A percentile compares a stretch with the other conserved stretches of the same genome.
Evolutionary conservation across 35 echinoderm and acorn worm species (phyloP).

Genomic region (Apostichopus japonicus): DNA sequence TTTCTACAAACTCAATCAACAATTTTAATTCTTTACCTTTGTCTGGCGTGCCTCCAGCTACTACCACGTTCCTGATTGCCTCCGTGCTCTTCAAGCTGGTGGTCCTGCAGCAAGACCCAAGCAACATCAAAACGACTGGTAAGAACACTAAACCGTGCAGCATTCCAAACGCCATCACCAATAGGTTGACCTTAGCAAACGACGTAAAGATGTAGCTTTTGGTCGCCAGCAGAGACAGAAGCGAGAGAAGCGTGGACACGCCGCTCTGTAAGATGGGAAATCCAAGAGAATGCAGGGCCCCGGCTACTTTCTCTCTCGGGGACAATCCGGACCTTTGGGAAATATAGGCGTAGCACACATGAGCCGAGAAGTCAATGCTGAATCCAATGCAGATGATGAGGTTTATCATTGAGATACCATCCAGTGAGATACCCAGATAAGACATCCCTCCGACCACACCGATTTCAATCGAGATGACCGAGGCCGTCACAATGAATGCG

Average conservation of each 20-base stretch:
- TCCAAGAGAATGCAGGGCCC: conserved; percentile 72
- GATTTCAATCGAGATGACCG: conserved; percentile 68
- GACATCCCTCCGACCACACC: conserved; percentile 92
- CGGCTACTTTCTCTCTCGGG: conserved; percentile 24
- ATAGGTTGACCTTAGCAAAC: conserved; percentile 88
- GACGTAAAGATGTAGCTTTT: conserved; percentile 80
- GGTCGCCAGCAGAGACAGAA: conserved; percentile 53
- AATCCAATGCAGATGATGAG: conserved; percentile 78
- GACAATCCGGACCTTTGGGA: conserved; percentile 43
- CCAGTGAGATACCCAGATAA: conserved; percentile 65
- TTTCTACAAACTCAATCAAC: background rate
- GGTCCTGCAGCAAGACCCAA: background rate
- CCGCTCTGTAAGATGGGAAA: conserved; percentile 89
- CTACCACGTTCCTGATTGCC: background rate
- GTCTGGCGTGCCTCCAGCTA: background rate
- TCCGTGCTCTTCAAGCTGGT: background rate
- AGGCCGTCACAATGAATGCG: conserved; percentile 71
- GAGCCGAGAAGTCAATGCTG: conserved; percentile 81
- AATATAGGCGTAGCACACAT: conserved; percentile 51
- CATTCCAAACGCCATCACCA: conserved; percentile 88
- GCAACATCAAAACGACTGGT: conserved; percentile 20
- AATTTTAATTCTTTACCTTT: background rate
- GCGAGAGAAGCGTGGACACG: conserved; percentile 72
- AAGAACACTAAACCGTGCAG: conserved; percentile 86
- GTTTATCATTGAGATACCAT: conserved; percentile 90